A percentile compares a stretch with the other conserved stretches of the same genome.
These are phyloP conservation scores for Grapholita molesta DNA, from an alignment of 1,140 invertebrate species.

Conservation along the genomic window DNA sequence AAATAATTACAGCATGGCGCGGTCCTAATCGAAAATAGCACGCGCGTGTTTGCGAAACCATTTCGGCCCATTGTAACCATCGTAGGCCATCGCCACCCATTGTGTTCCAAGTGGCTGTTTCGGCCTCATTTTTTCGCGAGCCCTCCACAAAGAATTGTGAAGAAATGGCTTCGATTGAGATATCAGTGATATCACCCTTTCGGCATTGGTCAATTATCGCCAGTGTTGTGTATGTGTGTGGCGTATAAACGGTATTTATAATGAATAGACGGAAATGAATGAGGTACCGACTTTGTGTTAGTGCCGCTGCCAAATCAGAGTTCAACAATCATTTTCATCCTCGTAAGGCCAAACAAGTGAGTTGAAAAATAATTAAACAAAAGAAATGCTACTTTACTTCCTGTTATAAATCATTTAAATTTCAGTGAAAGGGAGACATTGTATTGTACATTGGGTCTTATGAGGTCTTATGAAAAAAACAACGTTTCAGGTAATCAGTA, in stretches of 20 bases:
- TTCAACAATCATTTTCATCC: too few species aligned
- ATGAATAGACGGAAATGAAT: too few species aligned
- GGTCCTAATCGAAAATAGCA: conserved; percentile 8
- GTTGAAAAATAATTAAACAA: too few species aligned
- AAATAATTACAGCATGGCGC: neutral
- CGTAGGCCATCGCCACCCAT: conserved; percentile 24
- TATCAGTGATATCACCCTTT: neutral
- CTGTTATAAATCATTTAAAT: too few species aligned
- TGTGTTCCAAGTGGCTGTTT: conserved; percentile 52
- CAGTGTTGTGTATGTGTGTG: neutral
- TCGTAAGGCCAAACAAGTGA: too few species aligned
- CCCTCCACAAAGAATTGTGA: conserved; percentile 25
- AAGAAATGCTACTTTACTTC: too few species aligned
- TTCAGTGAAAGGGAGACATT: too few species aligned
- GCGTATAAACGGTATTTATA: neutral
- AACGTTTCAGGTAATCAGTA: too few species aligned
- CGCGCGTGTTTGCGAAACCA: neutral
- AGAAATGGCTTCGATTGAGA: conserved; percentile 12
- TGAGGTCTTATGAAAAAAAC: too few species aligned
- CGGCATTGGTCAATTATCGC: conserved; percentile 2
- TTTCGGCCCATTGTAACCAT: neutral
- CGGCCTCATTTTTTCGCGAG: conserved; percentile 39
- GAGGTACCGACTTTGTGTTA: too few species aligned
- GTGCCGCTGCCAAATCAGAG: too few species aligned
- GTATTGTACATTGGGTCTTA: too few species aligned